These are phyloP conservation scores for Eurytoma californica DNA, from an alignment of 2,888 invertebrate genomes.

Conservation along the genomic window DNA sequence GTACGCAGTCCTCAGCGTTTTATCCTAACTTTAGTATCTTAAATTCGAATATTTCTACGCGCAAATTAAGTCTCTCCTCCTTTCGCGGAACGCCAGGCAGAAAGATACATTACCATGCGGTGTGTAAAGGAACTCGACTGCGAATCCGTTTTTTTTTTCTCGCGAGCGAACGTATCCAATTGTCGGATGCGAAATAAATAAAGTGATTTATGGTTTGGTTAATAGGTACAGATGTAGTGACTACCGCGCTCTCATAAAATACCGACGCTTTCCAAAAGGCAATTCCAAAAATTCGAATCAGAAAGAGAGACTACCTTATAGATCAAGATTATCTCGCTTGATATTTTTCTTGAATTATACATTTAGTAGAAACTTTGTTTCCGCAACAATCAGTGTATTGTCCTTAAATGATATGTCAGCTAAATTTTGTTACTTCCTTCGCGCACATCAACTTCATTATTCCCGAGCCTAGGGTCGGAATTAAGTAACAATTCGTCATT, in stretches of 20 bases:
- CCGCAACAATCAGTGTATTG: slow-evolving; percentile 70
- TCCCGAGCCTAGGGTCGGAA: slow-evolving; percentile 59
- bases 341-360: slow-evolving; percentile 54
- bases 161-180: no score
- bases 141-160: background rate
- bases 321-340: slow-evolving; percentile 37
- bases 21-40: slow-evolving; percentile 49
- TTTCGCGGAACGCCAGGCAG: background rate
- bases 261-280: background rate
- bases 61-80: slow-evolving; percentile 37
- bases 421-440: slow-evolving; percentile 65
- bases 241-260: background rate
- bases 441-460: slow-evolving; percentile 14
- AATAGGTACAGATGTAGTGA: slow-evolving; percentile 3
- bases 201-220: no score
- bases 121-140: slow-evolving; percentile 13
- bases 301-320: slow-evolving; percentile 41
- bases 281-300: slow-evolving; percentile 8
- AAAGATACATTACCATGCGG: background rate
- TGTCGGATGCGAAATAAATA: background rate
- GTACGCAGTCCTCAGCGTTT: slow-evolving; percentile 69
- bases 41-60: slow-evolving; percentile 51
- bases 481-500: slow-evolving; percentile 49
- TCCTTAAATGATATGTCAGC: slow-evolving; percentile 75
- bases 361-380: slow-evolving; percentile 73